Evolutionary conservation across 2,797 vertebrate genomes (phyloP).

Genomic region (Hirundo rustica): DNA sequence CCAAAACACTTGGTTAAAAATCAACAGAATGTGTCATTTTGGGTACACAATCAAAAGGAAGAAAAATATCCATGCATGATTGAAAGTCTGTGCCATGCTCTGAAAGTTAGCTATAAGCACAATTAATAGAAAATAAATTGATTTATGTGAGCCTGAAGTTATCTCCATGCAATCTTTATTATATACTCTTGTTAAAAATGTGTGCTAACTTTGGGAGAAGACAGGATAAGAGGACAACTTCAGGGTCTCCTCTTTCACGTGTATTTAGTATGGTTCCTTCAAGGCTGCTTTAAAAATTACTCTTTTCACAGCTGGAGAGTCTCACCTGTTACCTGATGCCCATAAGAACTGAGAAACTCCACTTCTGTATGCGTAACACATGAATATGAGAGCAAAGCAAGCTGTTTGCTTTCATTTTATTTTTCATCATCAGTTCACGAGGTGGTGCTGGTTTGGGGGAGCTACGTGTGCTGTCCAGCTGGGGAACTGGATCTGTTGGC

Average conservation of each 20-base stretch:
- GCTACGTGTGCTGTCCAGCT: neutral
- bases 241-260: neutral
- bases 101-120: neutral
- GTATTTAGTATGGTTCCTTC: neutral
- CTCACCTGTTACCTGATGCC: neutral
- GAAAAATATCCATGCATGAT: neutral
- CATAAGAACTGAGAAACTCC: neutral
- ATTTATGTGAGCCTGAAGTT: neutral
- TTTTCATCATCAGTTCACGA: neutral
- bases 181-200: neutral
- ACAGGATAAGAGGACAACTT: neutral
- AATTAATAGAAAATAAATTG: neutral
- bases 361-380: neutral
- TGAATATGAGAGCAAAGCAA: neutral
- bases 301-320: neutral
- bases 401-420: neutral
- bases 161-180: neutral
- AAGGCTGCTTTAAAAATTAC: neutral
- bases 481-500: neutral
- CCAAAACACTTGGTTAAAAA: neutral
- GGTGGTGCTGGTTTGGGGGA: neutral
- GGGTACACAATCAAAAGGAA: neutral
- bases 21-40: slow-evolving; percentile 34
- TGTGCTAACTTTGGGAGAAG: neutral
- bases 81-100: neutral